These are phyloP conservation scores for Vireo griseus DNA, from an alignment of 2,797 vertebrate genomes.

Conservation along the genomic window DNA sequence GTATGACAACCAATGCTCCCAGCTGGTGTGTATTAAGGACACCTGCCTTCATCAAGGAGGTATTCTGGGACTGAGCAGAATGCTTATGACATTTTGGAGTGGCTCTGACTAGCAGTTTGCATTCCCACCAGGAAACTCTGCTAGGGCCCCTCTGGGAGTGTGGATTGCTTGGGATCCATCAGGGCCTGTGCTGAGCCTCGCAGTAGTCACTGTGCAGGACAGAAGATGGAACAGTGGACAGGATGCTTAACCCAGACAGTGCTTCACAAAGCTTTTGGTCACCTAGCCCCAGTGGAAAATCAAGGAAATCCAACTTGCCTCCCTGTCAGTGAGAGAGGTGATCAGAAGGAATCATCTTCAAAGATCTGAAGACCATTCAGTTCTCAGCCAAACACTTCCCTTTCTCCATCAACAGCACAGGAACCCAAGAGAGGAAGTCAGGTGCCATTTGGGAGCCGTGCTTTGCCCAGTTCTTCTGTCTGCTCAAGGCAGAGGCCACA, in stretches of 20 bases:
- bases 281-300: neutral
- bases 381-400: neutral
- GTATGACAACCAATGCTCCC: neutral
- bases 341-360: neutral
- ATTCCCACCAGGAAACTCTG: neutral
- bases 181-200: neutral
- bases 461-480: neutral
- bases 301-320: neutral
- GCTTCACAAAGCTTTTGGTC: neutral
- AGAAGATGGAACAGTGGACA: neutral
- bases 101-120: neutral
- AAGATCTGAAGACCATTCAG: neutral
- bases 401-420: neutral
- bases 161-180: neutral
- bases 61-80: neutral
- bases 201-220: neutral
- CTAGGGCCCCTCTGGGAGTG: neutral
- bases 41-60: neutral
- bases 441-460: neutral
- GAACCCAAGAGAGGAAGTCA: neutral
- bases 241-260: neutral
- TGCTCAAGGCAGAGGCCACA: neutral
- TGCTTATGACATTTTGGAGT: neutral
- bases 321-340: neutral
- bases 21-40: neutral